Evolutionary conservation across 2,113 vertebrate genomes (phyloP).

Genomic region (Pomatorhinus ruficollis): DNA sequence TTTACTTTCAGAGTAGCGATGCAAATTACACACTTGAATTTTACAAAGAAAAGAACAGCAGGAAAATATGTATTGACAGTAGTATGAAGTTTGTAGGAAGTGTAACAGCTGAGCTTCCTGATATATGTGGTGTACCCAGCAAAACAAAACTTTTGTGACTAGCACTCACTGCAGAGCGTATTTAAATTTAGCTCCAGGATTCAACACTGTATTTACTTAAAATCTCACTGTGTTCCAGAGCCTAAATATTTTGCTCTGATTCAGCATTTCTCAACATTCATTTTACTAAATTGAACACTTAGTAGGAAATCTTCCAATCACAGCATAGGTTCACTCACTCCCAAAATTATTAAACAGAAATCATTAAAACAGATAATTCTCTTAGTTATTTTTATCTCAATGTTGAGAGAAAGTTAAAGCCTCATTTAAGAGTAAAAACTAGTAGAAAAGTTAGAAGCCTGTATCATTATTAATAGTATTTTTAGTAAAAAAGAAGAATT

Average conservation of each 20-base stretch:
- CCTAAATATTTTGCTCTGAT: neutral
- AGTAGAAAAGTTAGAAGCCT: neutral
- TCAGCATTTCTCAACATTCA: neutral
- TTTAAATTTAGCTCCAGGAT: neutral
- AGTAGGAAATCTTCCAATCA: neutral
- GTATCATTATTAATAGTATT: neutral
- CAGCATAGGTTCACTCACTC: neutral
- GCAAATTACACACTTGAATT: slow-evolving; percentile 61
- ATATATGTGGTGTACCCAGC: neutral
- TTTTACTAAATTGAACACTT: neutral
- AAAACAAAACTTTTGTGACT: slow-evolving; percentile 52
- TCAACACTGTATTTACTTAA: neutral
- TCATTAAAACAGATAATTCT: neutral
- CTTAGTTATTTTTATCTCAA: neutral
- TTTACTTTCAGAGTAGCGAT: slow-evolving; percentile 52
- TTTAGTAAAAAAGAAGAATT: neutral
- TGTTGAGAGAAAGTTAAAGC: neutral
- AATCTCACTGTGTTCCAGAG: neutral
- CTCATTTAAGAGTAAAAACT: neutral
- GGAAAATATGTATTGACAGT: neutral
- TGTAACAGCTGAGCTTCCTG: neutral
- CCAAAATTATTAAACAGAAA: neutral
- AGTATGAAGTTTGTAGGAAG: slow-evolving; percentile 2
- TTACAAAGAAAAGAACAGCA: slow-evolving; percentile 47
- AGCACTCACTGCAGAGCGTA: neutral